Percentiles rank a stretch among this genome's conserved stretches.
Conservation (phyloP, 2,888 invertebrate genomes). For the Sarcophaga rosellei region DNA sequence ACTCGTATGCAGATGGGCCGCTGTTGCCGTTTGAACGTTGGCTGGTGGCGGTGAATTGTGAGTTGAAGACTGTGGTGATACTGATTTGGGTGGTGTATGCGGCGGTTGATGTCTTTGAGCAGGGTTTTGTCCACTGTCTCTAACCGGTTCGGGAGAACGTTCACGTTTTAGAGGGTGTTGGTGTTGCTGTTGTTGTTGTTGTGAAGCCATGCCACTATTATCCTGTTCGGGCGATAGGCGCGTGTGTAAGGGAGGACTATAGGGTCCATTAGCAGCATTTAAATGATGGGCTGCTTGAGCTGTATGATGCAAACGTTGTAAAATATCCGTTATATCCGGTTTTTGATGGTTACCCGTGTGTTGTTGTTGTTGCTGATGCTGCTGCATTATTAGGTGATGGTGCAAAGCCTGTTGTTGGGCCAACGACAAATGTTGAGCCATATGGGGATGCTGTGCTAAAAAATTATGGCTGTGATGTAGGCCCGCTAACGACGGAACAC, state of each 20-base stretch:
- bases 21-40: not conserved
- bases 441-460: slow-evolving; percentile 71
- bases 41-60: slow-evolving; percentile 77
- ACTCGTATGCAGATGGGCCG: slow-evolving; percentile 64
- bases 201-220: not conserved
- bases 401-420: slow-evolving; percentile 78
- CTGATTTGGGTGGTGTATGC: slow-evolving; percentile 79
- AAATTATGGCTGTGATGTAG: slow-evolving; percentile 69
- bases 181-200: slow-evolving; percentile 28
- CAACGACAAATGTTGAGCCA: slow-evolving; percentile 73
- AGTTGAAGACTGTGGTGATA: slow-evolving; percentile 77
- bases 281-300: slow-evolving; percentile 73
- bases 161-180: slow-evolving; percentile 76
- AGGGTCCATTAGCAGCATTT: slow-evolving; percentile 69
- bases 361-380: slow-evolving; percentile 68
- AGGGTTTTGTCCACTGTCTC: slow-evolving; percentile 77
- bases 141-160: slow-evolving; percentile 77
- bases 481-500: slow-evolving; percentile 60
- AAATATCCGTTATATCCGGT: slow-evolving; percentile 79
- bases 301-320: slow-evolving; percentile 78
- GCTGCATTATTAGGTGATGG: slow-evolving; percentile 76
- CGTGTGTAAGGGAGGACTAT: slow-evolving; percentile 73
- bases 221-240: slow-evolving; percentile 70
- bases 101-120: slow-evolving; percentile 80
- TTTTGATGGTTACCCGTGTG: slow-evolving; percentile 67